Evolutionary conservation across 2,113 vertebrate genomes (phyloP).

Genomic region (Steatornis caripensis): DNA sequence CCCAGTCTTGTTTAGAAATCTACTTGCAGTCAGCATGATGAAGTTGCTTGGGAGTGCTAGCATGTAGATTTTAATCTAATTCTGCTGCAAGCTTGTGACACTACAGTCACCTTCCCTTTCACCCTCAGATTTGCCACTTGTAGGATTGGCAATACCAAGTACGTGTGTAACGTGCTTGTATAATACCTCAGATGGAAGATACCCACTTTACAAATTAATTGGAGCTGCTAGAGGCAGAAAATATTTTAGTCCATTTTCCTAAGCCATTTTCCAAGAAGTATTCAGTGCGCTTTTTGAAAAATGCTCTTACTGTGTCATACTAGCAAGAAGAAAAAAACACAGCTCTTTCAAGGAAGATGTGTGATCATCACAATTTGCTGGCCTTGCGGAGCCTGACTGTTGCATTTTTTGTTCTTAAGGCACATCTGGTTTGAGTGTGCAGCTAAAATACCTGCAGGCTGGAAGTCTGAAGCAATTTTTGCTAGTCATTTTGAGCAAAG

Average conservation of each 20-base stretch:
- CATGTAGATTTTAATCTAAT: neutral
- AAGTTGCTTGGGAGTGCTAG: neutral
- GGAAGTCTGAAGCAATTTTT: neutral
- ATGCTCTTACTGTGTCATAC: neutral
- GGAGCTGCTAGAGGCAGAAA: neutral
- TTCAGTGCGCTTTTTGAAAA: neutral
- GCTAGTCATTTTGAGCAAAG: neutral
- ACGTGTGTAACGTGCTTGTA: neutral
- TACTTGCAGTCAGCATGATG: neutral
- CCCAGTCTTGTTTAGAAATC: neutral
- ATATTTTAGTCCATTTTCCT: neutral
- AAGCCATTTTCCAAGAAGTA: neutral
- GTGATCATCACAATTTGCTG: neutral
- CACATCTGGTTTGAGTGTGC: neutral
- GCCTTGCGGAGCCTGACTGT: neutral
- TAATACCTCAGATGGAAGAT: neutral
- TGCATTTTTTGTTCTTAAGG: neutral
- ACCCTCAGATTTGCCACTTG: neutral
- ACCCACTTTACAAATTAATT: neutral
- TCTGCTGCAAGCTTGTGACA: neutral
- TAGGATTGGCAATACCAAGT: neutral
- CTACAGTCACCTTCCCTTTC: neutral
- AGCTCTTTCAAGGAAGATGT: neutral
- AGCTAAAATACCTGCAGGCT: neutral
- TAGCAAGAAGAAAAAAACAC: neutral